Base-by-base conservation (phyloP, 2,113 vertebrate species). In the Cnemophilus loriae region DNA sequence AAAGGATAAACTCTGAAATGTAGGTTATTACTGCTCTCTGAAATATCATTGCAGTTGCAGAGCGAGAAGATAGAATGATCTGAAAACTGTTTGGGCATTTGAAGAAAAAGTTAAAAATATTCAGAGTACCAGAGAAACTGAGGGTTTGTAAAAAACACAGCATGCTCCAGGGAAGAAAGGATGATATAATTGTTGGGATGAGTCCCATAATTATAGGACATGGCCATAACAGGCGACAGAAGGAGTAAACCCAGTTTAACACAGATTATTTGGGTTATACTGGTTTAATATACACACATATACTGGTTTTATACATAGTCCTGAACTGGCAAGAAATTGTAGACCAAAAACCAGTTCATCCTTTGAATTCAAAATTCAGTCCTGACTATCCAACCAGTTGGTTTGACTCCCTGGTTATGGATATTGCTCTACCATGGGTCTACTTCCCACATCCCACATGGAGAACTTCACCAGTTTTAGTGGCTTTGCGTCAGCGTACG, bases 201-300 rank as follows among this genome's bases (percentile, higher is more conserved):
- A 55, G 19, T 47, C 32, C 60, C 20, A 23, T 32, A 49, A 35
- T n/a, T 27, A 9, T 13, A 68, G 44, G 23, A 30, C 32, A 18
- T 3, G 46, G 9, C n/a, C 28, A 9, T 10, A 17, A 2, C 3
- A 32, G 8, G 28, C 9, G 44, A 8, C 1, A 16, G 49, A 61
- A 46, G 18, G 8, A 53, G 23, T 16, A 52, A 76, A 63, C 7
- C 11, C 70, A 23, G 13, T 56, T 42, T 17, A 60, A 21, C 30
- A 30, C 1, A 0, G 0, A 1, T 23, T 57, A 6, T n/a, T 74
- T 52, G 15, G 27, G 27, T 82, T 46, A 13, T 9, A 15, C 5
- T 32, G 16, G 2, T 13, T 46, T 39, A 9, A 76, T 7, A 37
- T 3, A 15, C 53, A 37, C 3, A 14, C 4, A 32, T 30, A 17